Percentiles rank a stretch among this genome's conserved stretches.
Conservation (phyloP, 2,113 vertebrate species). For the Sinocyclocheilus grahami region DNA sequence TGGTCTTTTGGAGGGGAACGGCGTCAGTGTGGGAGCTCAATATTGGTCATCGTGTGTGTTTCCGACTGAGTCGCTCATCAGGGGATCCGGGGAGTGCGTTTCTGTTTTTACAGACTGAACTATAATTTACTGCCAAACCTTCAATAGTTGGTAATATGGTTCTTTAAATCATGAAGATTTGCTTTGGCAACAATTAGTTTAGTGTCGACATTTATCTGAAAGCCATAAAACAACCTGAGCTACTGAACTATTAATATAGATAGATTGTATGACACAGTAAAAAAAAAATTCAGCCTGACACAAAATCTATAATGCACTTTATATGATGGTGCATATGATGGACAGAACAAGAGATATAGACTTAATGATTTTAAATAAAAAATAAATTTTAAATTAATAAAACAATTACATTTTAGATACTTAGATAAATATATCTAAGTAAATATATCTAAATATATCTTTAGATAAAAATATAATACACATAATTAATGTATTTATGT, state of each 20-base stretch:
- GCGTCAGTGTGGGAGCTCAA: constrained; percentile 9
- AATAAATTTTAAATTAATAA: too few relatives aligned
- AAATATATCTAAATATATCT: too few relatives aligned
- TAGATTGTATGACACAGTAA: neutral
- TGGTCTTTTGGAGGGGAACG: neutral
- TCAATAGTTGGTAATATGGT: neutral
- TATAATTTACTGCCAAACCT: neutral
- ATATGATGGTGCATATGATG: neutral
- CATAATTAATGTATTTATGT: too few relatives aligned
- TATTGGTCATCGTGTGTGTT: neutral
- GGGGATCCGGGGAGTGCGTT: neutral
- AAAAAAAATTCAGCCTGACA: neutral
- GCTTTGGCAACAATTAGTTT: neutral
- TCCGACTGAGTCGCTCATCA: neutral
- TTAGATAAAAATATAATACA: too few relatives aligned
- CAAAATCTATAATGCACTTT: neutral
- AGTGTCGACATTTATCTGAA: neutral
- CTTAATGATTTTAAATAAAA: too few relatives aligned
- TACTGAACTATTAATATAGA: neutral
- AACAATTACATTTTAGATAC: too few relatives aligned
- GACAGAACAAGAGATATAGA: neutral
- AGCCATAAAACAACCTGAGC: neutral
- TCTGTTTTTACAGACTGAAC: neutral
- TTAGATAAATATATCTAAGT: too few relatives aligned
- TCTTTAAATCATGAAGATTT: neutral